Evolutionary conservation across 2,797 vertebrate genomes (phyloP), one percentile per base, ranked within the genome.

Genomic region (Gallinago solitaria): DNA sequence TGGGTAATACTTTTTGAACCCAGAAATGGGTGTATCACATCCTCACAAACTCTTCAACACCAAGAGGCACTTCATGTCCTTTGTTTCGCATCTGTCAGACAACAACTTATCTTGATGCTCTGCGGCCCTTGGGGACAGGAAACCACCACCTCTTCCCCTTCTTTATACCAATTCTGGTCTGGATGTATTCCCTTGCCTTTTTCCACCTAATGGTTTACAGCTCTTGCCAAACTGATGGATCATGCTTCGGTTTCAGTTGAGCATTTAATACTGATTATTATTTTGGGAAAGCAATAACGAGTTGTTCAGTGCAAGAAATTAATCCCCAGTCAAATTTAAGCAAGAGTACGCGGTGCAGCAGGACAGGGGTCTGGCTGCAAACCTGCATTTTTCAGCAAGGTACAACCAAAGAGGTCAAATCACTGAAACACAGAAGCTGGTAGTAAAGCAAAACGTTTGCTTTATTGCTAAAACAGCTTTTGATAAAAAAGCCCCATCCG

Each of bases 381-480:
- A 82, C 8, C 54, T 56, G n/a, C 30, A 28, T 30, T 90, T 64
- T 71, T 53, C 56, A 65, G 50, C 43, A 75, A 78, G 8, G 11
- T 37, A 56, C 27, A 75, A 57, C 20, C 37, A 63, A 73, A 83
- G 39, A 77, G 28, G 24, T 59, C 47, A 82, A 84, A 70, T 27
- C 47, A 60, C 51, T 24, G 23, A 64, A 71, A 90, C 25, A 76
- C 4, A 0, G 2, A 51, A 73, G 18, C 27, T 6, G 39, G 2
- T 5, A 8, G 30, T 51, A 77, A 92, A 92, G 45, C 25, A 80
- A 73, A 37, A 48, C 5, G 32, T 16, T 16, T 73, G 51, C 27
- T 95, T 92, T 93, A 92, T 45, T 92, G 63, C 37, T 82, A 19
- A 50, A 65, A 63, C 23, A 54, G 61, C 28, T 87, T 76, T 7